Evolutionary conservation across 2,888 invertebrate genomes (phyloP), one percentile per base, ranked within the genome.

Genomic region (Netelia virgata): DNA sequence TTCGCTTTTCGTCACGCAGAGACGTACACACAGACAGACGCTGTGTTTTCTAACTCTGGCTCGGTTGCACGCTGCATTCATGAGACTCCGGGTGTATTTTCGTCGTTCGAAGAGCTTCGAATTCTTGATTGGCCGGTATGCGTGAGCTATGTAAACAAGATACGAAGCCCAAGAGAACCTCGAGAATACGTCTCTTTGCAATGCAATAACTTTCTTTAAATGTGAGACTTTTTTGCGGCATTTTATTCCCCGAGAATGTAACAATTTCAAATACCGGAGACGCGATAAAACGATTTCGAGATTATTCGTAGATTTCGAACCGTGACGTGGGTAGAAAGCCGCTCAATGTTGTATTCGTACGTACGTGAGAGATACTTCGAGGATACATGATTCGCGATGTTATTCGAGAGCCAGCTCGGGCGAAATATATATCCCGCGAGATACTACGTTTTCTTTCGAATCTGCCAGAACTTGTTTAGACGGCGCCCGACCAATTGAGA

Each of bases 101-200:
- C 50, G 76, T 76, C 63, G 36, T 57, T 14, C 20, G 18, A 23
- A 43, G 41, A 78, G 50, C 61, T 57, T 53, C 16, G 72, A 72
- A 79, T 79, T 79, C 79, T 64, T 55, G 69, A 78, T 63, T 20
- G 53, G 50, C 28, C 61, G 61, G 53, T 28, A 70, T 70, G 63
- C 70, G 41, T 36, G 69, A 41, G 43, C 55, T 28, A 69, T 72
- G 70, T 79, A 79, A 79, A 79, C 78, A 79, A 72, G 68, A 47
- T 47, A 55, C 55, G 72, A 47, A 47, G 47, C 11, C 1, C 14
- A 14, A 14, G n/a, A n/a, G 23, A 63, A 36, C 14, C 63, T 36
- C 28, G 63, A 63, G 36, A 36, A 63, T 63, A 16, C 63, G 36
- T 11, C 41, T 36, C 6, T 63, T n/a, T 8, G n/a, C 63, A 3